Evolutionary conservation across 2,888 invertebrate genomes (phyloP).

Genomic region (Oligia fasciuncula): DNA sequence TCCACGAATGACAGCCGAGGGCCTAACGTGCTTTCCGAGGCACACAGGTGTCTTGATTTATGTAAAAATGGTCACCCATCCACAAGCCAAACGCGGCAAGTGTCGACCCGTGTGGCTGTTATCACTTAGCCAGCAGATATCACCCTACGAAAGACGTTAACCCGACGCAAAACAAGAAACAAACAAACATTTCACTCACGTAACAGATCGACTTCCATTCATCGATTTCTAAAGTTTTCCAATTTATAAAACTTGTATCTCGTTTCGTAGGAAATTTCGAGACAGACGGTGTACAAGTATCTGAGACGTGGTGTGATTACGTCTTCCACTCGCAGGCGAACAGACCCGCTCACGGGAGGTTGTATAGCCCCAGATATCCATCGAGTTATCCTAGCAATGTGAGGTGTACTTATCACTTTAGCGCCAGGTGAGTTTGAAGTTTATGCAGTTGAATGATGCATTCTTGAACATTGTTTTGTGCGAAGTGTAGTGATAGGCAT

Average conservation of each 20-base stretch:
- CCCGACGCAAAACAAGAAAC: conserved; percentile 28
- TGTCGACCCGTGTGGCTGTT: too few relatives aligned
- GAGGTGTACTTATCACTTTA: conserved; percentile 96
- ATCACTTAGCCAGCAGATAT: too few relatives aligned
- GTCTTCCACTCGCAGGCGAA: conserved; percentile 94
- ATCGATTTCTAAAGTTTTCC: conserved; percentile 63
- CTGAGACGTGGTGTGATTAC: conserved; percentile 95
- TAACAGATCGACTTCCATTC: conserved; percentile 56
- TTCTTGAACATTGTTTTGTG: neutral
- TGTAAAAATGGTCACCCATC: too few relatives aligned
- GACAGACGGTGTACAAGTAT: conserved; percentile 94
- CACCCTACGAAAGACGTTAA: conserved; percentile 10
- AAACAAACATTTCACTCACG: conserved; percentile 62
- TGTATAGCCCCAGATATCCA: conserved; percentile 98
- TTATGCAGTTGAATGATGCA: neutral
- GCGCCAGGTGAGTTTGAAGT: conserved; percentile 92
- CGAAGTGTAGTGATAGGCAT: too few relatives aligned
- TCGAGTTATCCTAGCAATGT: conserved; percentile 98
- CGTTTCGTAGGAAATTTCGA: conserved; percentile 93
- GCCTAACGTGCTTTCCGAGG: too few relatives aligned
- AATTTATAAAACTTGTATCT: conserved; percentile 62
- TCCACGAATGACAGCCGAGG: too few relatives aligned
- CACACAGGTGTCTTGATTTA: too few relatives aligned
- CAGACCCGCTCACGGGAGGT: conserved; percentile 92
- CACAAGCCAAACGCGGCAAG: too few relatives aligned